These are phyloP conservation scores for Alca torda DNA, from an alignment of 2,797 vertebrate species.

Conservation along the genomic window DNA sequence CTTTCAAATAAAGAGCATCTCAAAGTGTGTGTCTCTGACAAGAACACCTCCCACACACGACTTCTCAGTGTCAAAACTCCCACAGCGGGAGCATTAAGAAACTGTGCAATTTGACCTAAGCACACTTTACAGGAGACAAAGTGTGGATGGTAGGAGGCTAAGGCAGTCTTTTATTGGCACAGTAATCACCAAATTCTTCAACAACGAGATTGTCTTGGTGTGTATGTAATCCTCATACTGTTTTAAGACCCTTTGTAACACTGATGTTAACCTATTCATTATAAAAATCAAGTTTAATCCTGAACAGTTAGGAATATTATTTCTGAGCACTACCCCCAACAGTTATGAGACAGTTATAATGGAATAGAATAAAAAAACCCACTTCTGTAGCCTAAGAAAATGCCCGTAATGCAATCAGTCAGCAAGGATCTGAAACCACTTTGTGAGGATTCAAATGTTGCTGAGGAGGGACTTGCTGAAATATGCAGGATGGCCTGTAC, in stretches of 20 bases:
- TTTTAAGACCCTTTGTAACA: background rate
- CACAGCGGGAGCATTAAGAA: background rate
- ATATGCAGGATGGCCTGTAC: accelerated
- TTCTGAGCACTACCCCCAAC: background rate
- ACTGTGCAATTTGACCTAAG: background rate
- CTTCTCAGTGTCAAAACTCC: background rate
- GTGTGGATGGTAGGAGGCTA: background rate
- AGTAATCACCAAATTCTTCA: background rate
- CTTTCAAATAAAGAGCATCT: background rate
- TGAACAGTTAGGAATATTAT: background rate
- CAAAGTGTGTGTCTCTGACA: background rate
- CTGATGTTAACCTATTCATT: background rate
- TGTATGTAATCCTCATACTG: background rate
- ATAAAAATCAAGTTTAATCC: background rate
- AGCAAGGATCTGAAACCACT: background rate
- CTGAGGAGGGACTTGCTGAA: background rate
- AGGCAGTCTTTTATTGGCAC: background rate
- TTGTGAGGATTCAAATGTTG: accelerated
- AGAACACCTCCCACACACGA: background rate
- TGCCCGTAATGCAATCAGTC: accelerated
- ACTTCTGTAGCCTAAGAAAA: background rate
- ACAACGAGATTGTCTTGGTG: background rate
- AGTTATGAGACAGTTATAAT: background rate
- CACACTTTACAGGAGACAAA: background rate
- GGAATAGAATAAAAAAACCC: background rate